phyloP scores from a whole-genome alignment of 2,888 invertebrate genomes.

The Allacma fusca region DNA sequence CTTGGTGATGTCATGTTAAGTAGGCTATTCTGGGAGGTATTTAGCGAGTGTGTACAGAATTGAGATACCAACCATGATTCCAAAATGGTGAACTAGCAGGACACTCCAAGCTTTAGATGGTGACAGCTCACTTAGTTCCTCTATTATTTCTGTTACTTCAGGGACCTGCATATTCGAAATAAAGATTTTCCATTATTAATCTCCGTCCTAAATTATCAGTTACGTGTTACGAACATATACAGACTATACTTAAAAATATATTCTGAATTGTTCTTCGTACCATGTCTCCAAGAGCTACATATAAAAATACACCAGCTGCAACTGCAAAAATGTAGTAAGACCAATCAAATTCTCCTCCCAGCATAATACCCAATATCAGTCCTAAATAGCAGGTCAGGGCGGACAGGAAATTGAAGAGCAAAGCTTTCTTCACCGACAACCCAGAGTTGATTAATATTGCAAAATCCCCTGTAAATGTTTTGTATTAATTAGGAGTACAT shows the following conservation, averaged over 20 bases:
- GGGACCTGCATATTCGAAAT: constrained; percentile 51
- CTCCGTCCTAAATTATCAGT: neutral
- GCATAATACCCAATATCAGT: constrained; percentile 67
- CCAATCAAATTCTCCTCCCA: constrained; percentile 66
- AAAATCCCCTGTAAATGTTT: constrained; percentile 69
- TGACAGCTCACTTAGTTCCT: constrained; percentile 58
- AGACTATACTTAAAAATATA: neutral
- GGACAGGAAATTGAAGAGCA: constrained; percentile 70
- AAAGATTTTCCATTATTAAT: neutral
- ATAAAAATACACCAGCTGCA: constrained; percentile 72
- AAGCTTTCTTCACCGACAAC: constrained; percentile 68
- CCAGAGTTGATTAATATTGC: constrained; percentile 71
- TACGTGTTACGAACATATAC: neutral
- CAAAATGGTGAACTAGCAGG: constrained; percentile 66
- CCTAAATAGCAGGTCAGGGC: constrained; percentile 70
- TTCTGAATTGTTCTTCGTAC: constrained; percentile 63
- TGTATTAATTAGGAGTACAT: too few species aligned
- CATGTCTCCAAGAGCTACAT: constrained; percentile 71
- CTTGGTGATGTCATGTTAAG: too few species aligned
- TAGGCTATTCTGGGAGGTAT: constrained; percentile 63
- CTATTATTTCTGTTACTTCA: constrained; percentile 58
- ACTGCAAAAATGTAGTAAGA: constrained; percentile 70
- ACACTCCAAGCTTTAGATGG: constrained; percentile 63
- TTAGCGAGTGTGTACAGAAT: constrained; percentile 65
- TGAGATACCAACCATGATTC: constrained; percentile 65